A percentile compares a stretch with the other conserved stretches of the same genome.
Evolutionary conservation across 2,888 invertebrate genomes (phyloP).

Genomic region (Pharmacophagus antenor): DNA sequence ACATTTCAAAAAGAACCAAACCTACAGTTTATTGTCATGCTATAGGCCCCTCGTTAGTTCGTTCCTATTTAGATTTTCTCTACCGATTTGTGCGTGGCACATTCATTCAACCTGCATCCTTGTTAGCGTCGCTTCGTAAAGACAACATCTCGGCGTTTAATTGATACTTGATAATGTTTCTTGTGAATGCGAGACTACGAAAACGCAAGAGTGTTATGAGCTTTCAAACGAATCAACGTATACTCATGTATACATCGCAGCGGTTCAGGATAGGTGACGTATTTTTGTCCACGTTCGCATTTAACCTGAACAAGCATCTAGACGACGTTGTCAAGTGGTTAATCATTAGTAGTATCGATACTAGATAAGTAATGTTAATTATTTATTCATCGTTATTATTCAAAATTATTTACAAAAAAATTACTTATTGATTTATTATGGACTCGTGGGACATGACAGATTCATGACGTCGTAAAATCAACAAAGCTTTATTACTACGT

Average conservation of each 20-base stretch:
- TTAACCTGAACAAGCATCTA: background rate
- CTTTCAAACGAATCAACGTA: background rate
- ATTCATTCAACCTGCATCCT: background rate
- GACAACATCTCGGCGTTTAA: slow-evolving; percentile 1
- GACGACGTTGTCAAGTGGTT: too few relatives aligned
- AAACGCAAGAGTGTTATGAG: background rate
- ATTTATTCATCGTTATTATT: too few relatives aligned
- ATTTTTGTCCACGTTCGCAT: slow-evolving; percentile 1
- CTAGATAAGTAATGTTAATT: too few relatives aligned
- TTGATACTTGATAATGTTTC: slow-evolving; percentile 1
- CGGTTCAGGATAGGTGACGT: background rate
- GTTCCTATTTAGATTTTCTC: background rate
- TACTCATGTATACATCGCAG: background rate
- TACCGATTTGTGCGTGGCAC: background rate
- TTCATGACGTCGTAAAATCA: too few relatives aligned
- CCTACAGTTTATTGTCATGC: slow-evolving; percentile 1
- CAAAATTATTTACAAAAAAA: too few relatives aligned
- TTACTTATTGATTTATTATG: too few relatives aligned
- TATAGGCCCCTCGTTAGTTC: background rate
- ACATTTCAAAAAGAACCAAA: background rate
- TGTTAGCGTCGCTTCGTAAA: slow-evolving; percentile 1
- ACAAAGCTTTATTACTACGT: too few relatives aligned
- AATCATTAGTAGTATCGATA: too few relatives aligned
- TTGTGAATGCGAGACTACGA: slow-evolving; percentile 4
- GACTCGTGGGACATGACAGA: too few relatives aligned